phyloP scores from a whole-genome alignment of 2,797 vertebrate species.

The Clarias laeviceps region DNA sequence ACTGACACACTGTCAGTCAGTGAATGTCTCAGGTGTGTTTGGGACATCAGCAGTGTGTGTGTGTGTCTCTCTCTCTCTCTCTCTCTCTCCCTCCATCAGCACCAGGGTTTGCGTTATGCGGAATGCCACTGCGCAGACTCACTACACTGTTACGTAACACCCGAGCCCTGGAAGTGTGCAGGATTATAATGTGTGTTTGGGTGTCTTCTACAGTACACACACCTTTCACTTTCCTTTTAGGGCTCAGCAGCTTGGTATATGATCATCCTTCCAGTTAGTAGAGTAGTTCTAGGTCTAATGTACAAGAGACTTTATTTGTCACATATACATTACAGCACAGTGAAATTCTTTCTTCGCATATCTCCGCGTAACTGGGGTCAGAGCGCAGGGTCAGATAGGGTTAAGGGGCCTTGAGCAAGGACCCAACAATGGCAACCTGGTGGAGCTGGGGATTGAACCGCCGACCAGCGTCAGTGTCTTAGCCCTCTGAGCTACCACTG shows the following conservation, averaged over 20 bases:
- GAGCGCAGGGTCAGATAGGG: no score
- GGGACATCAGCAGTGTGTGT: background rate
- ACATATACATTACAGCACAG: no score
- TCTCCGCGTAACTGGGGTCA: no score
- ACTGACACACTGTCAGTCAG: background rate
- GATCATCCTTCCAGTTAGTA: background rate
- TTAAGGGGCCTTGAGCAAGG: no score
- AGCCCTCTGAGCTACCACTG: no score
- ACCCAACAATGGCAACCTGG: no score
- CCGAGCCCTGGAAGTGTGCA: background rate
- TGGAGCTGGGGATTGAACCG: no score
- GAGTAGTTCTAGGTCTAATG: no score
- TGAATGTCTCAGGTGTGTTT: background rate
- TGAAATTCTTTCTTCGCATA: no score
- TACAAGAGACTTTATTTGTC: no score
- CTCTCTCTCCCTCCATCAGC: constrained; percentile 9
- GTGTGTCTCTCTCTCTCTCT: background rate
- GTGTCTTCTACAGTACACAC: background rate
- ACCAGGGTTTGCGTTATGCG: constrained; percentile 37
- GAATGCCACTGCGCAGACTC: constrained; percentile 54
- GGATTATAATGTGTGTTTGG: no score
- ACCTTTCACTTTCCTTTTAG: background rate
- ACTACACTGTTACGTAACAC: constrained; percentile 41
- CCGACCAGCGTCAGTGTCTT: no score
- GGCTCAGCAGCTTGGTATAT: background rate